These are phyloP conservation scores for Pheosia tremula DNA, from an alignment of 2,888 invertebrate genomes.

Conservation along the genomic window DNA sequence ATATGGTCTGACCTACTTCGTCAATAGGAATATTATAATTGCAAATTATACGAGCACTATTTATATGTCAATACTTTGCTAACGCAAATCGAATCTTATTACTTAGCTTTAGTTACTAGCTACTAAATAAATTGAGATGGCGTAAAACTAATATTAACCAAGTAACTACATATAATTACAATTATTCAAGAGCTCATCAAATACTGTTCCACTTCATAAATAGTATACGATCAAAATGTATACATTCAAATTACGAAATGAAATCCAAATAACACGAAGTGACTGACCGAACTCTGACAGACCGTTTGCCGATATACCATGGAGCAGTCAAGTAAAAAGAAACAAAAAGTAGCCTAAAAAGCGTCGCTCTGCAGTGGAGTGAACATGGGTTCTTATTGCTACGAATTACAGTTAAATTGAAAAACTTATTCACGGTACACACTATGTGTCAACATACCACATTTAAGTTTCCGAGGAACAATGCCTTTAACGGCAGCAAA, in stretches of 20 bases:
- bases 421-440: neutral
- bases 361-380: neutral
- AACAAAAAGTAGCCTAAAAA: slow-evolving; percentile 1
- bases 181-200: neutral
- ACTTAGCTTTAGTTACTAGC: too few relatives aligned
- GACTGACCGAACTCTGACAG: slow-evolving; percentile 22
- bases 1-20: neutral
- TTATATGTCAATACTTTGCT: neutral
- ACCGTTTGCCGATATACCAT: slow-evolving; percentile 12
- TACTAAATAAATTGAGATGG: too few relatives aligned
- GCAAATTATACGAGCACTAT: neutral
- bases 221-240: slow-evolving; percentile 5
- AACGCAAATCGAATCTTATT: neutral
- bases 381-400: neutral
- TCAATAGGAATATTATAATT: neutral
- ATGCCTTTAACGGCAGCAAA: too few relatives aligned
- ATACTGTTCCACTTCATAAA: neutral
- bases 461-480: slow-evolving; percentile 17
- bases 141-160: too few relatives aligned
- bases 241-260: slow-evolving; percentile 13
- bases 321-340: slow-evolving; percentile 12
- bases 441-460: neutral
- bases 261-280: slow-evolving; percentile 24
- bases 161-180: neutral
- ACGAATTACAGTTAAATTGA: slow-evolving; percentile 5